Percentiles rank a stretch among this genome's conserved stretches.
These are phyloP conservation scores for Parus major DNA, from an alignment of 2,113 vertebrate genomes.

Conservation along the genomic window DNA sequence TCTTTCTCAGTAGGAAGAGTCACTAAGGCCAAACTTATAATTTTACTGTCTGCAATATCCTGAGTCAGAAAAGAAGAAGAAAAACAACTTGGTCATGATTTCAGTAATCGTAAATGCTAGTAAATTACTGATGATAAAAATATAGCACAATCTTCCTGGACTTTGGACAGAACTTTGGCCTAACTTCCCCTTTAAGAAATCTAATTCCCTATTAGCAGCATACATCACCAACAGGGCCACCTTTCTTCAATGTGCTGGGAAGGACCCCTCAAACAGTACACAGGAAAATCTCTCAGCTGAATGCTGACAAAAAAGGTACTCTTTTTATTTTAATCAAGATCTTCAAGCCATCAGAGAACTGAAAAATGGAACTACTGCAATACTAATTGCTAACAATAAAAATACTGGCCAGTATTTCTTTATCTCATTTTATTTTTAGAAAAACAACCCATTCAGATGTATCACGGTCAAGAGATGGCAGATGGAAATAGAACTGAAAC, in stretches of 20 bases:
- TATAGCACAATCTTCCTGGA: background rate
- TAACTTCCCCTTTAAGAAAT: background rate
- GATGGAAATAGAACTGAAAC: background rate
- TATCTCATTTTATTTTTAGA: background rate
- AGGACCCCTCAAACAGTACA: background rate
- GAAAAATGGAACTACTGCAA: background rate
- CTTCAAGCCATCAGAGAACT: background rate
- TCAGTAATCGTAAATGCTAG: background rate
- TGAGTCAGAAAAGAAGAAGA: conserved; percentile 38
- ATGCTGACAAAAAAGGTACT: background rate
- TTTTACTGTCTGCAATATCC: conserved; percentile 85
- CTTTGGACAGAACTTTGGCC: background rate
- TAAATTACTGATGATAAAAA: background rate
- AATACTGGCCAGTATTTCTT: background rate
- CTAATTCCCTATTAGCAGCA: background rate
- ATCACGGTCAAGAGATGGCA: background rate
- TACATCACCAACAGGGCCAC: background rate
- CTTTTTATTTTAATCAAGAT: background rate
- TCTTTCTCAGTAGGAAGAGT: conserved; percentile 77
- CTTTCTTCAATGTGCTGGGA: background rate
- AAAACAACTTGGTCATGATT: background rate
- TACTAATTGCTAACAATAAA: background rate
- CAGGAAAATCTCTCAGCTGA: background rate
- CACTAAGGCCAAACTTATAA: conserved; percentile 85
- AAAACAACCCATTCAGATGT: background rate